Evolutionary conservation across 2,113 vertebrate genomes (phyloP).

Genomic region (Anhinga anhinga): DNA sequence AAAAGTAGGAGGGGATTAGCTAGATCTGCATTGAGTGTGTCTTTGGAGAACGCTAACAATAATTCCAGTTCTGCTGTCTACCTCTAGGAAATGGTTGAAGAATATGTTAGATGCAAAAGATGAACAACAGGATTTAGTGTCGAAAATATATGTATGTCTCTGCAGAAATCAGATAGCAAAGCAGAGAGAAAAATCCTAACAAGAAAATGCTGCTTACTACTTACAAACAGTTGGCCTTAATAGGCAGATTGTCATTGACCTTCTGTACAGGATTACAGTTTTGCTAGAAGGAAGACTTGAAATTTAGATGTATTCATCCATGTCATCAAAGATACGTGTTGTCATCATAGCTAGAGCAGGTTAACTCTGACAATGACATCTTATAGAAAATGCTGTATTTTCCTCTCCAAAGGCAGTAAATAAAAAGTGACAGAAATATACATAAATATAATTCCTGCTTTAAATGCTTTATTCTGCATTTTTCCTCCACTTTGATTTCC

Average conservation of each 20-base stretch:
- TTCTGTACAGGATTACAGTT: conserved; percentile 43
- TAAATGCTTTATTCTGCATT: conserved; percentile 18
- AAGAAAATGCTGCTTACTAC: conserved; percentile 6
- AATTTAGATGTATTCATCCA: conserved; percentile 59
- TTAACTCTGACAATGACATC: conserved; percentile 19
- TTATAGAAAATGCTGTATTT: conserved; percentile 24
- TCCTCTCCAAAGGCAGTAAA: not conserved
- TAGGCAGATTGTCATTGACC: conserved; percentile 57
- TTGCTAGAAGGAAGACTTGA: conserved; percentile 55
- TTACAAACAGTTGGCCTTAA: conserved; percentile 24
- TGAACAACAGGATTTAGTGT: conserved; percentile 38
- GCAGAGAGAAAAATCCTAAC: conserved; percentile 17
- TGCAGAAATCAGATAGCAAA: conserved; percentile 49
- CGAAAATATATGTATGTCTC: conserved; percentile 41
- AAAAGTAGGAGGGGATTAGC: conserved; percentile 58
- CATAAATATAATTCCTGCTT: not conserved
- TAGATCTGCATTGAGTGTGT: conserved; percentile 10
- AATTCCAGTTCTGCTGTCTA: not conserved
- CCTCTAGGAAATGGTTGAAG: conserved; percentile 45
- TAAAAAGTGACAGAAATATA: not conserved
- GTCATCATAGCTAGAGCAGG: conserved; percentile 10
- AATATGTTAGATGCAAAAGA: conserved; percentile 9
- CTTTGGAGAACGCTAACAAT: conserved; percentile 46
- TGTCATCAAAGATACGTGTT: conserved; percentile 55
- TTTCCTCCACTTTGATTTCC: conserved; percentile 48